phyloP scores from a whole-genome alignment of 2,113 vertebrate species.

The Mesocricetus auratus region DNA sequence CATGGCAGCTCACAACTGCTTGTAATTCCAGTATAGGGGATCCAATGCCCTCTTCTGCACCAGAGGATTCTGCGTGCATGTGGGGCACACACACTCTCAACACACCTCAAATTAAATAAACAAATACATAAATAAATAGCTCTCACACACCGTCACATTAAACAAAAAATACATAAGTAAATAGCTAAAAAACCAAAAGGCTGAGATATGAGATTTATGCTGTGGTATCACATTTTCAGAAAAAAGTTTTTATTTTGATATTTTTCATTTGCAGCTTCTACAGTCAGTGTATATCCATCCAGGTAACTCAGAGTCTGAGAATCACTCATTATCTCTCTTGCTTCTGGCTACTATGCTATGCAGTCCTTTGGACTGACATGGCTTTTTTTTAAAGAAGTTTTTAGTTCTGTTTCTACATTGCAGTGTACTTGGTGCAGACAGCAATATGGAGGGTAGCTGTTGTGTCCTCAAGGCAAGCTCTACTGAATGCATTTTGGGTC shows the following conservation, averaged over 20 bases:
- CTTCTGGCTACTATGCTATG: not conserved
- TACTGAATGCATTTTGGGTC: not conserved
- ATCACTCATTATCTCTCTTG: not conserved
- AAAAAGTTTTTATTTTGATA: not conserved
- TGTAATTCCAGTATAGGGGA: not conserved
- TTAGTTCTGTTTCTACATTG: not conserved
- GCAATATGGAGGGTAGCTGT: not conserved
- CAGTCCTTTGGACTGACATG: not conserved
- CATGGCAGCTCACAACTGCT: not conserved
- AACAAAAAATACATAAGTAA: not conserved
- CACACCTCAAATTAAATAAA: not conserved
- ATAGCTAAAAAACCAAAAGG: not conserved
- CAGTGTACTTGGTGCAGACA: not conserved
- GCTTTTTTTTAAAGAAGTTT: conserved; percentile 1
- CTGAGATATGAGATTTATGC: not conserved
- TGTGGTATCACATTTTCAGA: not conserved
- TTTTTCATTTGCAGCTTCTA: not conserved
- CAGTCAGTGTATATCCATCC: not conserved
- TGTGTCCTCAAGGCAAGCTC: not conserved
- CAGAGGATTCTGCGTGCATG: not conserved
- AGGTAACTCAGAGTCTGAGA: not conserved
- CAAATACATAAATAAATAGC: not conserved
- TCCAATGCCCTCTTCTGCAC: not conserved
- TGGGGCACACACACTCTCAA: not conserved
- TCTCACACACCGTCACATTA: not conserved